Evolutionary conservation across 2,113 vertebrate species (phyloP), one percentile per base, ranked within the genome.

Genomic region (Brienomyrus brachyistius): DNA sequence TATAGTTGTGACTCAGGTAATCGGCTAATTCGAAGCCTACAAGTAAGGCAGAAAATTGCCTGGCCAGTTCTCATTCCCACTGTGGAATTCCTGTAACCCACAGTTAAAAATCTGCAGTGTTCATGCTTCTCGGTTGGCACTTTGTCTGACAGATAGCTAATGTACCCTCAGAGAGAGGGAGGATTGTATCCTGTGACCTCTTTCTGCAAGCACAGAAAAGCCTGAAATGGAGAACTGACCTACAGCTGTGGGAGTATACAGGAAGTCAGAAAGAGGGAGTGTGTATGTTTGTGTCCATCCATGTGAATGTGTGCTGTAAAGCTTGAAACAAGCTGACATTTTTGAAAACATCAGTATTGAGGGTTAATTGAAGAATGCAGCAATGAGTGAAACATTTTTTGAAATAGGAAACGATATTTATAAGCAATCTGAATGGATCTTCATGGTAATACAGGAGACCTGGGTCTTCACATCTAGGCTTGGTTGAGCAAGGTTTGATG

Each of bases 221-320:
- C 51, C 54, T 89, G 77, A 52, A 85, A 89, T 54, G 51, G 89
- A 85, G 89, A 84, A 89, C 31, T 85, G 52, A 45, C 27, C 31
- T 47, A 48, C 13, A 19, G 89, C 40, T 10, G 17, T 62, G 77
- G 52, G 77, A 89, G 80, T 62, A 62, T 56, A 89, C 80, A 62
- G 88, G 88, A 89, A 89, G 48, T 80, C 47, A 40, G 51, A 62
- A 19, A 6, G 31, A 31, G n/a, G 47, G 59, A 70, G 59, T 50
- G 87, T 88, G 87, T 70, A 3, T 70, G 88, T 77, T 62, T 74
- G 45, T 50, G 43, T 50, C 13, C 19, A 7, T 77, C 9, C 19
- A 2, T 59, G 8, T 74, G 59, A 48, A n/a, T 74, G 9, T 48
- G 43, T 48, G 23, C 21, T n/a, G n/a, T 40, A 50, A 85, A 43